phyloP scores from a whole-genome alignment of 2,113 vertebrate species.

The Sceloporus tristichus region DNA sequence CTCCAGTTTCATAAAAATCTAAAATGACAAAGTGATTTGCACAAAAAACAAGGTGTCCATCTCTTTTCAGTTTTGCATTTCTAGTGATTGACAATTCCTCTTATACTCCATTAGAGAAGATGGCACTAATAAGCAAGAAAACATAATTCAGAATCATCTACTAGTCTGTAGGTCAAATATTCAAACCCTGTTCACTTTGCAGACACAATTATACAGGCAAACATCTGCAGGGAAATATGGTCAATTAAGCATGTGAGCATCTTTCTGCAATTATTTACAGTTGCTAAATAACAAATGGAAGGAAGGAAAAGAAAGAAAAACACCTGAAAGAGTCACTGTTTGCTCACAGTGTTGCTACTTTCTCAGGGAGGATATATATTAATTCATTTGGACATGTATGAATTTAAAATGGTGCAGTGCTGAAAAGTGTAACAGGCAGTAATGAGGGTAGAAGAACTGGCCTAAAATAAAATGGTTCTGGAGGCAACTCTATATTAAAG shows the following conservation, averaged over 20 bases:
- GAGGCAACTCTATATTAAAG: background rate
- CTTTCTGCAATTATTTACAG: background rate
- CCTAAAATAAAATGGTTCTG: background rate
- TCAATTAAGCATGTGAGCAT: background rate
- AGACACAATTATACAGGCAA: background rate
- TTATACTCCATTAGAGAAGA: conserved; percentile 8
- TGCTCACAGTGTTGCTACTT: background rate
- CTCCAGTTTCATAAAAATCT: conserved; percentile 9
- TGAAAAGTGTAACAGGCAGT: background rate
- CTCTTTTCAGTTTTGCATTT: background rate
- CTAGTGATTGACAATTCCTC: background rate
- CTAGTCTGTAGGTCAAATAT: conserved; percentile 10
- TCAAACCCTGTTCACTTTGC: background rate
- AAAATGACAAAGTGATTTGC: conserved; percentile 27
- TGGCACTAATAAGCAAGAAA: background rate
- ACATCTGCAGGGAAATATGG: background rate
- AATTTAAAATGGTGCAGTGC: background rate
- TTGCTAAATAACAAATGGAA: background rate
- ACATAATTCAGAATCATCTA: background rate
- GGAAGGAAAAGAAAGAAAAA: background rate
- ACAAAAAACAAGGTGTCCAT: conserved; percentile 4
- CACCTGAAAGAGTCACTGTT: background rate
- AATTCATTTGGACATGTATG: background rate
- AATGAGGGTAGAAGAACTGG: background rate
- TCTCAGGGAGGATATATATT: background rate